These are phyloP conservation scores for Crypturellus tataupa DNA, from an alignment of 2,797 vertebrate species.

Conservation along the genomic window DNA sequence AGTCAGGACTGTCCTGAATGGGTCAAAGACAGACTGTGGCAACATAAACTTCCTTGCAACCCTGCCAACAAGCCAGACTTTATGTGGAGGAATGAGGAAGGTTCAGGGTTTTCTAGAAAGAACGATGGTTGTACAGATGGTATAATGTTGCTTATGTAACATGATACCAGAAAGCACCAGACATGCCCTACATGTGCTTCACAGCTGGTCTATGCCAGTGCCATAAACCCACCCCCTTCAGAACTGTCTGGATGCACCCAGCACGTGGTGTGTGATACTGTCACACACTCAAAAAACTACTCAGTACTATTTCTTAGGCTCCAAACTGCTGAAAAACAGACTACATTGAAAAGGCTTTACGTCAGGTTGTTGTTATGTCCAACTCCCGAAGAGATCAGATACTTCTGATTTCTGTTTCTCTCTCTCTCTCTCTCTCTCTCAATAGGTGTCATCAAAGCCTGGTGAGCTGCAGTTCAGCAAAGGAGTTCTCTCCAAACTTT, in stretches of 20 bases:
- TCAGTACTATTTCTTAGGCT: background rate
- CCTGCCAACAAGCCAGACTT: background rate
- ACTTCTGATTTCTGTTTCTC: background rate
- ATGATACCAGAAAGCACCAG: background rate
- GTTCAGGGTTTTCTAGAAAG: background rate
- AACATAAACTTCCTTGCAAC: background rate
- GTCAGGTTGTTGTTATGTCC: background rate
- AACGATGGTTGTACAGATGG: background rate
- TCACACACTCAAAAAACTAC: background rate
- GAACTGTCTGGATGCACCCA: background rate
- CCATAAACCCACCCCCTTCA: background rate
- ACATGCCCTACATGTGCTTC: accelerated
- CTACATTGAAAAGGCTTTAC: background rate
- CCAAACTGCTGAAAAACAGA: background rate
- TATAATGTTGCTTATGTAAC: background rate
- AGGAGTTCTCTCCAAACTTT: background rate
- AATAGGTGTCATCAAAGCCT: background rate
- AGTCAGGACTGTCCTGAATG: background rate
- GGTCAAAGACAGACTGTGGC: background rate
- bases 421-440: background rate
- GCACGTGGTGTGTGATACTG: background rate
- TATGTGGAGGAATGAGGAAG: background rate
- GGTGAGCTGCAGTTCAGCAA: background rate
- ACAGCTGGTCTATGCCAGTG: background rate
- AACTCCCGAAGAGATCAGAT: background rate